Evolutionary conservation across 2,888 invertebrate genomes (phyloP).

Genomic region (Drosophila prolongata): DNA sequence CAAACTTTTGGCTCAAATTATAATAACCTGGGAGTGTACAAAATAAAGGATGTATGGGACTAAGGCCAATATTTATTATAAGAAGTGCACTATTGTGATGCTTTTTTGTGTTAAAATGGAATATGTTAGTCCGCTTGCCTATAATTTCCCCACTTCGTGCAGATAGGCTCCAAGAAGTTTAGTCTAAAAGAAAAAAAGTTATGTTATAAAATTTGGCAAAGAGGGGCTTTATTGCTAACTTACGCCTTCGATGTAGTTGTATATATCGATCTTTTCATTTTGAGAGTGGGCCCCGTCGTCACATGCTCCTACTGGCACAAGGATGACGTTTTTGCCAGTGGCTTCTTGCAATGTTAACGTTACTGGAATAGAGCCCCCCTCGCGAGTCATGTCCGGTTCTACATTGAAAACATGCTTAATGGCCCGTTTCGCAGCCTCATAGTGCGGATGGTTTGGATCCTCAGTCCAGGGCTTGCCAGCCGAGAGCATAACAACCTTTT

Average conservation of each 20-base stretch:
- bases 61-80: constrained; percentile 35
- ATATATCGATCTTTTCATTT: constrained; percentile 97
- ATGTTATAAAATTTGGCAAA: constrained; percentile 4
- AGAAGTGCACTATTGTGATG: constrained; percentile 40
- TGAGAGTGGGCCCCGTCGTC: constrained; percentile 99
- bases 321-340: constrained; percentile 95
- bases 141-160: constrained; percentile 87
- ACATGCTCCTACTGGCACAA: constrained; percentile 95
- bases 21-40: no score
- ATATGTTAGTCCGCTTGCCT: constrained; percentile 10
- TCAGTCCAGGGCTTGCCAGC: constrained; percentile 95
- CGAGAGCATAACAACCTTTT: constrained; percentile 64
- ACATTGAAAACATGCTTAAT: constrained; percentile 93
- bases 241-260: constrained; percentile 97
- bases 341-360: constrained; percentile 96
- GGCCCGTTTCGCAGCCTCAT: constrained; percentile 93
- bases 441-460: constrained; percentile 96
- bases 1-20: no score
- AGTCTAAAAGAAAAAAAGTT: constrained; percentile 87
- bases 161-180: constrained; percentile 96
- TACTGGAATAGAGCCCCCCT: constrained; percentile 99
- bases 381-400: constrained; percentile 97
- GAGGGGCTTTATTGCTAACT: constrained; percentile 76
- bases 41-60: no score
- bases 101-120: constrained; percentile 1